phyloP scores from a whole-genome alignment of 1,140 invertebrate genomes.

The Contarinia nasturtii region DNA sequence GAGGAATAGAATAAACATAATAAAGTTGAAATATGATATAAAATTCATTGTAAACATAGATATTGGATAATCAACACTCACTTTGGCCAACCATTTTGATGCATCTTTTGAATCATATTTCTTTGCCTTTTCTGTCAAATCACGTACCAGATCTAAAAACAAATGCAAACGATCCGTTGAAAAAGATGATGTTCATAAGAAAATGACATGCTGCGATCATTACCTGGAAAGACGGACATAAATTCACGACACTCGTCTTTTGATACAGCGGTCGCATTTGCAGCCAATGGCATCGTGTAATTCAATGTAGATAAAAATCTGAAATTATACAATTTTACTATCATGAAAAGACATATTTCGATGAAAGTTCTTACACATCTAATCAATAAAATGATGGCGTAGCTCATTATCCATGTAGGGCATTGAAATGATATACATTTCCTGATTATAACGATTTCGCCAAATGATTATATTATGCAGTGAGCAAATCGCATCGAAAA shows the following conservation, averaged over 20 bases:
- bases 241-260: conserved; percentile 71
- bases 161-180: neutral
- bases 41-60: too few species aligned
- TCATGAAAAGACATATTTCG: neutral
- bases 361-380: neutral
- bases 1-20: conserved; percentile 6
- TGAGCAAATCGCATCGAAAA: too few species aligned
- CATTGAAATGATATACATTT: too few species aligned
- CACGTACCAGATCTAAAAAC: conserved; percentile 50
- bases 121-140: conserved; percentile 52
- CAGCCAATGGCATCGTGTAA: conserved; percentile 32
- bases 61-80: conserved; percentile 16
- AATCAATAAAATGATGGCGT: too few species aligned
- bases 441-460: too few species aligned
- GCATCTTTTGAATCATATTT: conserved; percentile 53
- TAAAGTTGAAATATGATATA: neutral
- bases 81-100: conserved; percentile 59
- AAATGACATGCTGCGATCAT: neutral
- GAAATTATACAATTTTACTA: conserved; percentile 6
- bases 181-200: neutral
- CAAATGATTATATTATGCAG: too few species aligned
- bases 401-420: too few species aligned
- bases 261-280: conserved; percentile 32
- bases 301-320: conserved; percentile 22
- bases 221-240: conserved; percentile 63